Conservation (phyloP, 1,140 invertebrate species). For the Galleria mellonella region DNA sequence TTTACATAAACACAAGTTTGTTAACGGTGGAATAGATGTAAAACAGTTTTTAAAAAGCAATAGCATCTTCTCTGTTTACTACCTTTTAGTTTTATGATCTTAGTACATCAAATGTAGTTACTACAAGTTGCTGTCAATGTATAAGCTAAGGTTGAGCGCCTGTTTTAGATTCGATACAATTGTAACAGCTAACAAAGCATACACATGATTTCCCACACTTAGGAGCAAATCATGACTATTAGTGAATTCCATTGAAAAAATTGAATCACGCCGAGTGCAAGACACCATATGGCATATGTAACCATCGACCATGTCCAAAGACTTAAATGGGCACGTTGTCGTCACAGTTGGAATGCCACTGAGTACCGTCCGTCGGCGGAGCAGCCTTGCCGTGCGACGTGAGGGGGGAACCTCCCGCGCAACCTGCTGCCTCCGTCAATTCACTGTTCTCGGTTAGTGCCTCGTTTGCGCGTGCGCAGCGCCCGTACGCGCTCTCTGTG, state of each 20-base stretch:
- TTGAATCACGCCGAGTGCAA: constrained; percentile 30
- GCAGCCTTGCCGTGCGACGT: constrained; percentile 7
- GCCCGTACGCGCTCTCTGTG: constrained; percentile 20
- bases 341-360: constrained; percentile 66
- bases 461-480: constrained; percentile 43
- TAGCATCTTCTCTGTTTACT: constrained; percentile 5
- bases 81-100: constrained; percentile 10
- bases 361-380: constrained; percentile 23
- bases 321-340: constrained; percentile 69
- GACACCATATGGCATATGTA: constrained; percentile 60
- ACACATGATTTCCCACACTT: constrained; percentile 36
- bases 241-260: constrained; percentile 43
- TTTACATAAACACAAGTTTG: too few species aligned
- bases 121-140: neutral
- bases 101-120: neutral
- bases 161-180: constrained; percentile 1
- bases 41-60: constrained; percentile 4
- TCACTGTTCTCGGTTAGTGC: constrained; percentile 39
- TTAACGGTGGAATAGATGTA: neutral
- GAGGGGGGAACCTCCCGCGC: constrained; percentile 41
- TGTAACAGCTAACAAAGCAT: neutral
- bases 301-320: constrained; percentile 64
- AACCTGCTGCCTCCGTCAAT: constrained; percentile 47
- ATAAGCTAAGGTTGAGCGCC: too few species aligned
- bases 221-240: constrained; percentile 33